Conservation (phyloP, 1,140 invertebrate genomes). For the Leptoteleia sp. region DNA sequence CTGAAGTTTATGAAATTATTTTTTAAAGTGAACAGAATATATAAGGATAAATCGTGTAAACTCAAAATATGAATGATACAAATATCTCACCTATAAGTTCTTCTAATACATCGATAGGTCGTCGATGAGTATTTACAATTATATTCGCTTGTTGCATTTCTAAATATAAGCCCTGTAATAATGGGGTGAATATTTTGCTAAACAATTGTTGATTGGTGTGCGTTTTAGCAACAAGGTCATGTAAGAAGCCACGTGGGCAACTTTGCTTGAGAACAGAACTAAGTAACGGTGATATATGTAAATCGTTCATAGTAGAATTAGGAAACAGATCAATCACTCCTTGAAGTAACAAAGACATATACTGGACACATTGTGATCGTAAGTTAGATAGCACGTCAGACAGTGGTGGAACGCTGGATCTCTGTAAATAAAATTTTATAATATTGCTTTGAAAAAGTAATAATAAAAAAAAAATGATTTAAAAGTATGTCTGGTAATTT, state of each 20-base stretch:
- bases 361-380: constrained; percentile 84
- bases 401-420: constrained; percentile 83
- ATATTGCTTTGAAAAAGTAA: constrained; percentile 5
- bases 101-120: constrained; percentile 84
- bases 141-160: constrained; percentile 87
- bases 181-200: constrained; percentile 85
- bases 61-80: not conserved
- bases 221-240: constrained; percentile 84
- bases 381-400: constrained; percentile 83
- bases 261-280: constrained; percentile 84
- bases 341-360: constrained; percentile 84
- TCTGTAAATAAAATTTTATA: constrained; percentile 74
- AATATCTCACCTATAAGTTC: constrained; percentile 82
- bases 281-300: constrained; percentile 82
- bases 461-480: too few species aligned
- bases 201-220: constrained; percentile 82
- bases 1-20: constrained; percentile 73
- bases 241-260: constrained; percentile 86
- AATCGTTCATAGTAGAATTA: constrained; percentile 40
- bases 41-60: too few species aligned
- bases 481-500: too few species aligned
- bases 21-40: too few species aligned
- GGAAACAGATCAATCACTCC: constrained; percentile 81
- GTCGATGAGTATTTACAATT: constrained; percentile 86
- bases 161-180: constrained; percentile 86